Base-by-base conservation (phyloP, 2,888 invertebrate species). In the Ferrisia virgata region DNA sequence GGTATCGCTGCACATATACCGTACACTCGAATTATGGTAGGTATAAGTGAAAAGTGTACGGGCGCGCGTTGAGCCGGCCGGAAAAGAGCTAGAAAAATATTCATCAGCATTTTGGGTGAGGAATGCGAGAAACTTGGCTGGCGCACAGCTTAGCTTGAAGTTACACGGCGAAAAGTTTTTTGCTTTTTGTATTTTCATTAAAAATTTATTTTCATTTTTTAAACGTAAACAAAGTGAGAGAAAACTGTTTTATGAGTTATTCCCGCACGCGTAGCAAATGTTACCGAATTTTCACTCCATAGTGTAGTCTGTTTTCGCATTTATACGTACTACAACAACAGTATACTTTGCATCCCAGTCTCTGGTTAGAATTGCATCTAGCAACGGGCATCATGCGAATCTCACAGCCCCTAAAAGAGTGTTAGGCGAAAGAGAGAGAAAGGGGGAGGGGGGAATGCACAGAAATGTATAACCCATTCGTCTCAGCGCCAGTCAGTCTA, bases 121-220 rank as follows among this genome's bases (percentile, higher is more conserved):
- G 72, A 76, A 76, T 76, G 72, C 36, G 72, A 76, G 18, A 76
- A 76, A 76, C 72, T 64, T 64, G 64, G 64, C 64, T 64, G 28
- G 64, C 64, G 25, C 64, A 15, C 64, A 64, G 64, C 64, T 64
- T 64, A 64, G 28, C 64, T 64, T 64, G 28, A 64, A 64, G 64
- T 64, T 76, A 76, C 72, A 76, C 36, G 72, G 72, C 36, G 36
- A 76, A 76, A 76, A 76, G 33, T 76, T 76, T 76, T 36, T 76
- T 36, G 72, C 72, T 76, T 76, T 69, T 76, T 76, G 72, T 76
- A 36, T 76, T 76, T 76, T 76, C 72, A 76, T 76, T 76, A 76
- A 76, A 76, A 76, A 76, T 76, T 33, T 76, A 76, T 76, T 76
- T 76, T 76, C 18, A 36, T 76, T 76, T 76, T 76, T 36, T 36